These are phyloP conservation scores for Tanaodytes sp. DNA, from an alignment of 2,888 invertebrate genomes.

Conservation along the genomic window DNA sequence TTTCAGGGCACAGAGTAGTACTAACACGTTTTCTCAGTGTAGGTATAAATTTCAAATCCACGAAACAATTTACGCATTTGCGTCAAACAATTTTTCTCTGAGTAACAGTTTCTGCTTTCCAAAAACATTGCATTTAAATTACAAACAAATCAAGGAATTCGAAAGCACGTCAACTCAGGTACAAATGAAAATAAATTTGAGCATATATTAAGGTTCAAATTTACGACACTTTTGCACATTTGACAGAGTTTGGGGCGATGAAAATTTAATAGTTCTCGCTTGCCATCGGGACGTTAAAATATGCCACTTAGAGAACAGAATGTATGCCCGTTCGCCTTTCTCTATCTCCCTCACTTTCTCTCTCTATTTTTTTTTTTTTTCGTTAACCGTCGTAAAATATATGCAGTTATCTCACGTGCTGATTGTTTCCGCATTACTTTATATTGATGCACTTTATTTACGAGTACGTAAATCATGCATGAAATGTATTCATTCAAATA, in stretches of 20 bases:
- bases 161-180: slow-evolving; percentile 11
- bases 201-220: slow-evolving; percentile 29
- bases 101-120: neutral
- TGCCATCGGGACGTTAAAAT: slow-evolving; percentile 34
- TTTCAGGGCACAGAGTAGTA: no score
- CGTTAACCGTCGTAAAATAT: no score
- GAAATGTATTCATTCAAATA: no score
- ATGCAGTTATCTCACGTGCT: no score
- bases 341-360: no score
- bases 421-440: no score
- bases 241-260: slow-evolving; percentile 32
- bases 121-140: slow-evolving; percentile 28
- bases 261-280: slow-evolving; percentile 37
- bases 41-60: neutral
- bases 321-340: slow-evolving; percentile 15
- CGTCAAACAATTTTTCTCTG: no score
- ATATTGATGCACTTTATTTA: no score
- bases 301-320: slow-evolving; percentile 30
- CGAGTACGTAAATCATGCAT: no score
- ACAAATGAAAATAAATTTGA: slow-evolving; percentile 10
- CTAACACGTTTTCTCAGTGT: no score
- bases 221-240: slow-evolving; percentile 35
- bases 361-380: no score
- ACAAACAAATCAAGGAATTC: neutral
- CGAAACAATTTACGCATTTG: neutral